Conservation (phyloP, 1,140 invertebrate species). For the Meloidogyne chitwoodi region DNA sequence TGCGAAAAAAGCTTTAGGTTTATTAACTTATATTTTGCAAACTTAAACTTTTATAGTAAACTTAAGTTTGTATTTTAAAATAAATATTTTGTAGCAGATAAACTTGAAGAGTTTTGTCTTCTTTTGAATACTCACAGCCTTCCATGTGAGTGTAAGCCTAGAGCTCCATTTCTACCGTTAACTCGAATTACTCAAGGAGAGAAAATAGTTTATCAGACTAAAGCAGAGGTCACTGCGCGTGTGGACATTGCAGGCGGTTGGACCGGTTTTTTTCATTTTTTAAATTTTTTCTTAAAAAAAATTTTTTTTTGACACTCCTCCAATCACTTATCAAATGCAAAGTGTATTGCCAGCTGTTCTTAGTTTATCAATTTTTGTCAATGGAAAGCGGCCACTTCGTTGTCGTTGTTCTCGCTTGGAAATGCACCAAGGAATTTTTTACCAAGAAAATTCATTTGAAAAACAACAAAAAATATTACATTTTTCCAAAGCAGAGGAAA, state of each 20-base stretch:
- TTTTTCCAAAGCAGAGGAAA: constrained; percentile 17
- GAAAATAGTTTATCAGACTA: not conserved
- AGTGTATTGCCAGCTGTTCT: constrained; percentile 24
- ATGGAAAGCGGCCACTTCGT: constrained; percentile 23
- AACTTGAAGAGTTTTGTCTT: not conserved
- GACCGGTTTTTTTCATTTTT: no score
- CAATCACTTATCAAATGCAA: constrained; percentile 41
- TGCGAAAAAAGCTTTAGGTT: no score
- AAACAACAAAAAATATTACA: not conserved
- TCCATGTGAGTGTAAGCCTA: not conserved
- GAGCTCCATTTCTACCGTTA: not conserved
- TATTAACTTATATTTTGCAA: no score
- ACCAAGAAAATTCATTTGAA: not conserved
- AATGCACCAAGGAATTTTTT: constrained; percentile 3
- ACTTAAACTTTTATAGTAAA: no score
- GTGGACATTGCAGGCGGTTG: constrained; percentile 7
- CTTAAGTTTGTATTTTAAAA: not conserved
- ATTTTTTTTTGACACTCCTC: constrained; percentile 38
- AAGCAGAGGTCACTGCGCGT: not conserved
- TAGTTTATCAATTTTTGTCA: constrained; percentile 39
- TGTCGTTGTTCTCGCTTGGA: constrained; percentile 8
- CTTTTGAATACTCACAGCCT: not conserved
- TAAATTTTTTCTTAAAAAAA: not conserved
- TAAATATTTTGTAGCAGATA: not conserved
- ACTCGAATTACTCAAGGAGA: not conserved